Evolutionary conservation across 2,113 vertebrate genomes (phyloP).

Genomic region (Podilymbus podiceps): DNA sequence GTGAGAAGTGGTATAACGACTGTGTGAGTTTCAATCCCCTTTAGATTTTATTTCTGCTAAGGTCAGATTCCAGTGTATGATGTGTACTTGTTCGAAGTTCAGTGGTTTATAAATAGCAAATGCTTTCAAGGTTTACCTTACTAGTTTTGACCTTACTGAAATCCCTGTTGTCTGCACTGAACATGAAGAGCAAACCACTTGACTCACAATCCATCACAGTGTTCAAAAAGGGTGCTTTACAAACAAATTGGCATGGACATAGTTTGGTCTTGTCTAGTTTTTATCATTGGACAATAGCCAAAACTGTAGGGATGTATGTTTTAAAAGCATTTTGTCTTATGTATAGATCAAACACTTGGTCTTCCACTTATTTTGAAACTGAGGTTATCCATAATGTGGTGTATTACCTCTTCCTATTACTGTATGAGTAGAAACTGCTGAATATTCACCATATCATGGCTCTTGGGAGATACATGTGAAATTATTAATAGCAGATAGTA

Average conservation of each 20-base stretch:
- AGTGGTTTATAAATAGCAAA: slow-evolving; percentile 53
- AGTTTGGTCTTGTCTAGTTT: not conserved
- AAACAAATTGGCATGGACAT: not conserved
- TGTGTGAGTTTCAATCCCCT: not conserved
- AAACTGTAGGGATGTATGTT: not conserved
- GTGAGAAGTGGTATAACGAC: not conserved
- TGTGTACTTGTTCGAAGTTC: slow-evolving; percentile 20
- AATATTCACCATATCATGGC: not conserved
- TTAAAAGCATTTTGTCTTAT: not conserved
- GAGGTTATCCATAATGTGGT: not conserved
- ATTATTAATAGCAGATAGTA: slow-evolving; percentile 20
- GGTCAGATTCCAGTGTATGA: slow-evolving; percentile 42
- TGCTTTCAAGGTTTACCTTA: slow-evolving; percentile 49
- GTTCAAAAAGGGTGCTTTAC: not conserved
- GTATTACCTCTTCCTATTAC: not conserved
- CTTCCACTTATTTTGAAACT: not conserved
- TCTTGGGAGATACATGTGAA: not conserved
- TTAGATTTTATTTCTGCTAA: slow-evolving; percentile 55
- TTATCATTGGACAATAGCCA: not conserved
- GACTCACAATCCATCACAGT: not conserved
- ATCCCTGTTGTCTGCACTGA: not conserved
- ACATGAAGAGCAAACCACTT: not conserved
- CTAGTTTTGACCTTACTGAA: slow-evolving; percentile 34
- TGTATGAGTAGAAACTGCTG: not conserved
- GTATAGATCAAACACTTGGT: not conserved